phyloP scores from a whole-genome alignment of 2,888 invertebrate species.

The Argyresthia albistria region DNA sequence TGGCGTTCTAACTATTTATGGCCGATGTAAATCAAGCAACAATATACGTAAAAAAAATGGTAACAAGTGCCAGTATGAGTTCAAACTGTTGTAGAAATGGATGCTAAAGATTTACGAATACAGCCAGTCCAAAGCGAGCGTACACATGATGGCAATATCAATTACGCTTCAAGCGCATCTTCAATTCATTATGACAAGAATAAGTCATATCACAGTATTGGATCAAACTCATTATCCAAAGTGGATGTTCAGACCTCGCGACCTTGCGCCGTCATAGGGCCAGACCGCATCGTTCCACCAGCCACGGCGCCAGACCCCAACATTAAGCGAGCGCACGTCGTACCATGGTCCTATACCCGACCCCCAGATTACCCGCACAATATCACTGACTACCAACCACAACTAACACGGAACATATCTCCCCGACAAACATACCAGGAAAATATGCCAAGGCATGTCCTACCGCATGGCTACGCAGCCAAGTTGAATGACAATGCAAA shows the following conservation, averaged over 20 bases:
- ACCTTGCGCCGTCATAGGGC: slow-evolving; percentile 67
- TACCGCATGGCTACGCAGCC: slow-evolving; percentile 44
- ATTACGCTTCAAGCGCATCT: slow-evolving; percentile 40
- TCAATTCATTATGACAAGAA: slow-evolving; percentile 39
- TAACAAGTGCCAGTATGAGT: slow-evolving; percentile 32
- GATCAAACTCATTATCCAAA: slow-evolving; percentile 50
- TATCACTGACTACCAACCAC: slow-evolving; percentile 31
- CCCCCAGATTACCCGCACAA: slow-evolving; percentile 53
- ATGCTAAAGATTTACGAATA: slow-evolving; percentile 57
- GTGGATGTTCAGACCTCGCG: slow-evolving; percentile 46
- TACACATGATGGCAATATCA: slow-evolving; percentile 48
- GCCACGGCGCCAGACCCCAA: slow-evolving; percentile 32
- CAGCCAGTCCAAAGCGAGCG: slow-evolving; percentile 45
- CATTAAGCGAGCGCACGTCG: slow-evolving; percentile 38
- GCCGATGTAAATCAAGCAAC: neutral
- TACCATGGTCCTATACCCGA: slow-evolving; percentile 41
- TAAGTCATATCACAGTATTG: slow-evolving; percentile 51
- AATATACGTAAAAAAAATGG: slow-evolving; percentile 36
- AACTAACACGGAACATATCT: slow-evolving; percentile 60
- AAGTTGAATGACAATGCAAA: slow-evolving; percentile 44
- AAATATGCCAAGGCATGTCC: slow-evolving; percentile 64
- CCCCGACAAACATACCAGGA: slow-evolving; percentile 70
- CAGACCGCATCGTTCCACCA: slow-evolving; percentile 53
- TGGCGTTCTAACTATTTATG: neutral
- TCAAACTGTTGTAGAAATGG: slow-evolving; percentile 44